phyloP scores from a whole-genome alignment of 2,888 invertebrate species.

The Stenodera caucasica region DNA sequence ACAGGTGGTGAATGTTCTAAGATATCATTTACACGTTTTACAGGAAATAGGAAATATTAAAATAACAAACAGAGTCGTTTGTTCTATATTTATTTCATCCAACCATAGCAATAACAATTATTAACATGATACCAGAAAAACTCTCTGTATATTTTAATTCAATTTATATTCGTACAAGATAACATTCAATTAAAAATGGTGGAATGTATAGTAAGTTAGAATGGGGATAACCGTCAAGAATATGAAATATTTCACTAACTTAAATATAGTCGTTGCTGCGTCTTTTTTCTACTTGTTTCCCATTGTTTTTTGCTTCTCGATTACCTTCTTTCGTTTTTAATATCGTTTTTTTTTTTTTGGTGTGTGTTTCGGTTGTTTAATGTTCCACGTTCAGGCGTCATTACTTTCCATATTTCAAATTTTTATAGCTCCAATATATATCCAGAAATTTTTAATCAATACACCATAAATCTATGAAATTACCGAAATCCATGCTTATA shows the following conservation, averaged over 20 bases:
- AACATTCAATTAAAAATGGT: not conserved
- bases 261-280: not conserved
- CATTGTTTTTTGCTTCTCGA: not conserved
- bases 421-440: slow-evolving; percentile 12
- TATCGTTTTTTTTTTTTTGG: not conserved
- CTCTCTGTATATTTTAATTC: not conserved
- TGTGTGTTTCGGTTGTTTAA: not conserved
- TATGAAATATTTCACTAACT: not conserved
- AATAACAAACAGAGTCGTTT: not conserved
- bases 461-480: slow-evolving; percentile 25
- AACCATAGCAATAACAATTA: not conserved
- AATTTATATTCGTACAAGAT: not conserved
- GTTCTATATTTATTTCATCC: not conserved
- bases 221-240: not conserved
- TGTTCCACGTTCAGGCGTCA: not conserved
- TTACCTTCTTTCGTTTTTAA: not conserved
- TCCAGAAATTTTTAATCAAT: slow-evolving; percentile 24
- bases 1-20: not conserved
- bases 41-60: not conserved
- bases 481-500: slow-evolving; percentile 25
- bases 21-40: not conserved
- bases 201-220: no score
- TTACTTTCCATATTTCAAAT: slow-evolving; percentile 4
- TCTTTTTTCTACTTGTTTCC: not conserved
- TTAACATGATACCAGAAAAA: not conserved